Evolutionary conservation across 2,888 invertebrate species (phyloP), one percentile per base, ranked within the genome.

Genomic region (Conomelus anceps): DNA sequence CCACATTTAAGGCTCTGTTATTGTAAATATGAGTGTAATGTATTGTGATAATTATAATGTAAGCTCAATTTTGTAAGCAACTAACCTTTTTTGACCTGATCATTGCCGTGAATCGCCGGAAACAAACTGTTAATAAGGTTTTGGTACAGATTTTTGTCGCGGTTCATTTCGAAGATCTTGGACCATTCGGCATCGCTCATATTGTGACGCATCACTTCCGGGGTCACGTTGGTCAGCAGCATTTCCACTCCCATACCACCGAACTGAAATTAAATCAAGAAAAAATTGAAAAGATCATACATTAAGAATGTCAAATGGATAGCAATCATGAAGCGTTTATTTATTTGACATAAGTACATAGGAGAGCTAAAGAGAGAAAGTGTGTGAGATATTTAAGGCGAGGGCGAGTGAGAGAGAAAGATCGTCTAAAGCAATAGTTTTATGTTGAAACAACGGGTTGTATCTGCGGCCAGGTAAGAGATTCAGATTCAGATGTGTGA

Each of bases 141-240:
- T 91, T 96, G 95, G 93, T 98, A 98, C 0, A 99, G 94, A 93
- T 97, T 97, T 88, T 95, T 96, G 93, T 99, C 99, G 89, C 97
- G 96, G n/a, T 98, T 98, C 99, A 99, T 99, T 92, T 98, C 97
- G 92, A 98, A 98, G 89, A 99, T 96, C 94, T 97, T 98, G 92
- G 98, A 96, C 98, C 99, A 99, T 92, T 99, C 98, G 23, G 96
- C 96, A 89, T 97, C 97, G 0, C 97, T 97, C 98, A 99, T 98
- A 93, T 98, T 98, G 91, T 97, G 97, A 92, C 97, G 96, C 96
- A 99, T 97, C 92, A 97, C 96, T 92, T 98, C 98, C 0, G 97
- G 97, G 0, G 98, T 98, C 89, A 98, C 95, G 92, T 98, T 98
- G 89, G 98, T 98, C 91, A 97, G 95, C 0, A 96, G 95, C 92